Evolutionary conservation across 2,888 invertebrate species (phyloP).

Genomic region (Philereme vetulata): DNA sequence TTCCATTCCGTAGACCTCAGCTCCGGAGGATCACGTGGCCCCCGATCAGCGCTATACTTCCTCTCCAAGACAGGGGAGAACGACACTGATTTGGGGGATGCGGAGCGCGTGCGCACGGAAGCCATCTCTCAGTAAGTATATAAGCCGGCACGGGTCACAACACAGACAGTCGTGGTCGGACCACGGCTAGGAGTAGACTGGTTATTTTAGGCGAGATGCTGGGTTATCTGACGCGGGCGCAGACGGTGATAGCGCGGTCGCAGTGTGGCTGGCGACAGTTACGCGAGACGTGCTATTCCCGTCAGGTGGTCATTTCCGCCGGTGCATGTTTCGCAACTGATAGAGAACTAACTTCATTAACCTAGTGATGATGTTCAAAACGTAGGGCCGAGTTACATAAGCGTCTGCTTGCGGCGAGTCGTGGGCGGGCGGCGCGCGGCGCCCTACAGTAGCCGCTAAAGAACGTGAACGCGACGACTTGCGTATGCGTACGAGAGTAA

Average conservation of each 20-base stretch:
- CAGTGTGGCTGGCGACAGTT: slow-evolving; percentile 74
- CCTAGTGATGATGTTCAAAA: slow-evolving; percentile 55
- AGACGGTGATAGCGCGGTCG: slow-evolving; percentile 72
- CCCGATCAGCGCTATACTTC: slow-evolving; percentile 78
- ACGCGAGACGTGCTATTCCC: slow-evolving; percentile 80
- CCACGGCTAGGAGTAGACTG: slow-evolving; percentile 76
- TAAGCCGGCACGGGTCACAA: slow-evolving; percentile 61
- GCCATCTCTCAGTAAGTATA: slow-evolving; percentile 83
- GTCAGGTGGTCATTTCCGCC: slow-evolving; percentile 80
- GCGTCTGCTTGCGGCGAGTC: slow-evolving; percentile 41
- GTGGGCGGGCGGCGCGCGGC: slow-evolving; percentile 71
- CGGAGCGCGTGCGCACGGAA: slow-evolving; percentile 86
- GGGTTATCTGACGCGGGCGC: slow-evolving; percentile 77
- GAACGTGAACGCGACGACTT: slow-evolving; percentile 38
- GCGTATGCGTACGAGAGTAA: slow-evolving; percentile 48
- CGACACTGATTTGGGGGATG: slow-evolving; percentile 86
- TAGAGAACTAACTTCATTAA: slow-evolving; percentile 72
- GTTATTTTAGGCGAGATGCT: slow-evolving; percentile 74
- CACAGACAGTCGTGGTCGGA: slow-evolving; percentile 75
- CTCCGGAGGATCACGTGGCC: slow-evolving; percentile 65
- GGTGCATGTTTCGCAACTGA: slow-evolving; percentile 71
- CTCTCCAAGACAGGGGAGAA: slow-evolving; percentile 85
- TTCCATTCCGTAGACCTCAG: slow-evolving; percentile 73
- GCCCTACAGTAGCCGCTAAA: slow-evolving; percentile 51
- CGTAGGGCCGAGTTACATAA: slow-evolving; percentile 58